Evolutionary conservation across 1,140 invertebrate species (phyloP).

Genomic region (Trialeurodes vaporariorum): DNA sequence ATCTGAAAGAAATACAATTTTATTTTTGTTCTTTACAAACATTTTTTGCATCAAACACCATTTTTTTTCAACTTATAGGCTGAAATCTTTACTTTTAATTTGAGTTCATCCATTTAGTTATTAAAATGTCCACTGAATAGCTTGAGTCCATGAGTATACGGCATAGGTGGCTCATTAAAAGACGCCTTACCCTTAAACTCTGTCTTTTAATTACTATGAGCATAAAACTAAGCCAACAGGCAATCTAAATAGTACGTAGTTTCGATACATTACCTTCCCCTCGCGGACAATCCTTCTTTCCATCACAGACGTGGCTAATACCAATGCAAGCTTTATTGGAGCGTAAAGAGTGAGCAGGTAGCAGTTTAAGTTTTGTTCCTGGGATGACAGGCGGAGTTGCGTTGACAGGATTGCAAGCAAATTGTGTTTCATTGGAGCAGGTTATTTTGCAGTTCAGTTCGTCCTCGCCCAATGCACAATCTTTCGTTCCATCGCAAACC

Average conservation of each 20-base stretch:
- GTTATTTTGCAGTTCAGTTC: conserved; percentile 42
- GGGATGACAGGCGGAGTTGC: background rate
- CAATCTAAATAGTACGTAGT: too few relatives aligned
- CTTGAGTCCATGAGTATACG: too few relatives aligned
- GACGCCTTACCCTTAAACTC: too few relatives aligned
- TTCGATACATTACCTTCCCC: conserved; percentile 45
- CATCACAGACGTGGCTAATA: conserved; percentile 38
- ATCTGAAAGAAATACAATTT: conserved; percentile 41
- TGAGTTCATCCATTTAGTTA: too few relatives aligned
- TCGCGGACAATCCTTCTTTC: conserved; percentile 39
- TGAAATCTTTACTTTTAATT: too few relatives aligned
- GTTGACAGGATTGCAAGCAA: background rate
- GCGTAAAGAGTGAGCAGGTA: conserved; percentile 28
- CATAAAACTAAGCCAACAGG: too few relatives aligned
- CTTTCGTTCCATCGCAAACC: conserved; percentile 52
- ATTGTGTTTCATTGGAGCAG: conserved; percentile 29
- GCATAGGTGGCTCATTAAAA: too few relatives aligned
- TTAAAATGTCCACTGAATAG: too few relatives aligned
- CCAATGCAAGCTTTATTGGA: conserved; percentile 38
- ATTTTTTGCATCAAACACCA: too few relatives aligned
- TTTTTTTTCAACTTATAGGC: too few relatives aligned
- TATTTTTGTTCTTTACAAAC: conserved; percentile 27
- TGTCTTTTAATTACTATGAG: too few relatives aligned
- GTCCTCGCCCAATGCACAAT: conserved; percentile 50
- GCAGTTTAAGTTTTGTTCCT: background rate